phyloP scores from a whole-genome alignment of 2,797 vertebrate genomes.

The Liparis tanakae region DNA sequence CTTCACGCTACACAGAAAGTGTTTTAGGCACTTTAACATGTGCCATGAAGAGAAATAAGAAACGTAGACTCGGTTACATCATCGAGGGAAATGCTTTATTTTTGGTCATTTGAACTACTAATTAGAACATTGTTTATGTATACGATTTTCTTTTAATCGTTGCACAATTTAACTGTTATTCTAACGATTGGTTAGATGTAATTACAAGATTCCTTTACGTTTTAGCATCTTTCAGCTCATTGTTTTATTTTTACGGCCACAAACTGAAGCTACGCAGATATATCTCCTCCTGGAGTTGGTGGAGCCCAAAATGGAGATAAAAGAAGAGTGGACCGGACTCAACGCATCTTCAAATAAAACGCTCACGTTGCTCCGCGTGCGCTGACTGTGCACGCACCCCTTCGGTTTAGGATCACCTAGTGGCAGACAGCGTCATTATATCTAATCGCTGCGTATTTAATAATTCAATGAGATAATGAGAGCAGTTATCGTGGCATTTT shows the following conservation, averaged over 20 bases:
- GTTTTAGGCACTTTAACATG: conserved; percentile 1
- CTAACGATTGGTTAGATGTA: not conserved
- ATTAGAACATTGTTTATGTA: not conserved
- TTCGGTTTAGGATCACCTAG: conserved; percentile 17
- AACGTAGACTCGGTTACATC: not conserved
- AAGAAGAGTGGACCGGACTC: not conserved
- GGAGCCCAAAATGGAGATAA: conserved; percentile 3
- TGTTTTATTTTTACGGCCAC: not conserved
- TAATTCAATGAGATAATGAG: conserved; percentile 61
- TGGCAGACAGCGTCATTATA: conserved; percentile 27
- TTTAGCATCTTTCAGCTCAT: not conserved
- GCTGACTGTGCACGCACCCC: not conserved
- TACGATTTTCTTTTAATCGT: too few relatives aligned
- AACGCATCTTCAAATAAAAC: too few relatives aligned
- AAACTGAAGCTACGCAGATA: not conserved
- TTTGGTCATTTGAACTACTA: not conserved
- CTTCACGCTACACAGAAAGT: not conserved
- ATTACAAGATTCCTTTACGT: not conserved
- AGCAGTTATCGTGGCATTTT: conserved; percentile 46
- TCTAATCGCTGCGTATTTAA: conserved; percentile 51
- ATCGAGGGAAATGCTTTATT: not conserved
- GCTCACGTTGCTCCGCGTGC: not conserved
- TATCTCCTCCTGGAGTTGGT: not conserved
- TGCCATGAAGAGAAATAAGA: not conserved
- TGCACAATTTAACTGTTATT: too few relatives aligned